phyloP scores from a whole-genome alignment of 2,888 invertebrate genomes.

The Steromphala cineraria region DNA sequence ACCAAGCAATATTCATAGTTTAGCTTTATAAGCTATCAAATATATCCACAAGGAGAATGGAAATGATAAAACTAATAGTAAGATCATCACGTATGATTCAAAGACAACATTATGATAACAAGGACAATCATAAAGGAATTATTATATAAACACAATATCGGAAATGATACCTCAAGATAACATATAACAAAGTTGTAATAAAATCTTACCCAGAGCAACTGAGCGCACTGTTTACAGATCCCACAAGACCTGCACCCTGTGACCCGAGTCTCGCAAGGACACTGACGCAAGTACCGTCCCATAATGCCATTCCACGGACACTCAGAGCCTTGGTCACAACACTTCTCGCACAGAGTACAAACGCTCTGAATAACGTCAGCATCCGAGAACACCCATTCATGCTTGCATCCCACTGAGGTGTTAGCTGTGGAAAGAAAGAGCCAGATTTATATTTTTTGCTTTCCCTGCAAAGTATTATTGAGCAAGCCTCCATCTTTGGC shows the following conservation, averaged over 20 bases:
- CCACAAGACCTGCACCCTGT: slow-evolving; percentile 63
- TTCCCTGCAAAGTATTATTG: too few species aligned
- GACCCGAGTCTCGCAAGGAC: slow-evolving; percentile 51
- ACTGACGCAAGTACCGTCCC: slow-evolving; percentile 49
- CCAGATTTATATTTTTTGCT: not conserved
- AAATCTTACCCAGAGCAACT: slow-evolving; percentile 57
- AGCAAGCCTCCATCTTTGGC: too few species aligned
- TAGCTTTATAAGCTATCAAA: too few species aligned
- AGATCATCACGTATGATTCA: too few species aligned
- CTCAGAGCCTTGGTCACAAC: slow-evolving; percentile 53
- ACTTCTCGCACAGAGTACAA: slow-evolving; percentile 63
- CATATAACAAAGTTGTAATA: not conserved
- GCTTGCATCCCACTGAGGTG: slow-evolving; percentile 62
- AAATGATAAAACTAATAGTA: too few species aligned
- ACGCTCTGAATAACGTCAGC: slow-evolving; percentile 46
- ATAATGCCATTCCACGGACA: slow-evolving; percentile 60
- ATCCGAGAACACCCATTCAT: slow-evolving; percentile 49
- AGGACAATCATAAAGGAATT: too few species aligned
- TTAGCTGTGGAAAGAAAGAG: slow-evolving; percentile 50
- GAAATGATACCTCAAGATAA: too few species aligned
- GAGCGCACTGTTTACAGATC: slow-evolving; percentile 60
- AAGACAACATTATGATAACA: not conserved
- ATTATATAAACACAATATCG: too few species aligned
- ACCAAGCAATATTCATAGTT: too few species aligned
- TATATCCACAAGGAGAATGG: too few species aligned